Conservation (phyloP, 2,797 vertebrate species). For the Chloroceryle inda region DNA sequence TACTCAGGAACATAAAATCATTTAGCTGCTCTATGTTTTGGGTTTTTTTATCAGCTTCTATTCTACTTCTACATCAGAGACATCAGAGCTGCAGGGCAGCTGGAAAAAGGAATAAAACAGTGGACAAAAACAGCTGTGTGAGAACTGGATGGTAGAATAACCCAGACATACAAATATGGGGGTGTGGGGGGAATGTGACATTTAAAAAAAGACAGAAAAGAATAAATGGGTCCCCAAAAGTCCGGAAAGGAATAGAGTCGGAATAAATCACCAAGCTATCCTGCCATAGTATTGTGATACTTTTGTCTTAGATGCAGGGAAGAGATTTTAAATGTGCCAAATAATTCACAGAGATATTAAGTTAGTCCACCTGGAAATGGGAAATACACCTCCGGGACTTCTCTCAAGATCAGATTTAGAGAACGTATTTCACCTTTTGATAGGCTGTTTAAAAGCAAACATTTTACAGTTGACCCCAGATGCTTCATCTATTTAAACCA, state of each 20-base stretch:
- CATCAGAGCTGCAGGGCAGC: background rate
- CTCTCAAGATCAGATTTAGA: background rate
- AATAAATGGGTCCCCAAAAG: background rate
- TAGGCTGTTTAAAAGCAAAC: background rate
- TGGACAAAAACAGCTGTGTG: background rate
- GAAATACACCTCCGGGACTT: background rate
- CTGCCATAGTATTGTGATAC: background rate
- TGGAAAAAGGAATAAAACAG: background rate
- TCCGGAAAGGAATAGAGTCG: background rate
- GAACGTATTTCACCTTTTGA: background rate
- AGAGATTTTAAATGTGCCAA: background rate
- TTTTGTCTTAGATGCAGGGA: background rate
- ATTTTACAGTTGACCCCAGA: background rate
- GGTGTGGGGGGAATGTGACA: background rate
- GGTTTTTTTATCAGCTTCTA: background rate
- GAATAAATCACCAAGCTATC: background rate
- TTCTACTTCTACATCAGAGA: background rate
- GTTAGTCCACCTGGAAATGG: background rate
- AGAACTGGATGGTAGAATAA: background rate
- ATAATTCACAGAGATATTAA: background rate
- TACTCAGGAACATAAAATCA: background rate
- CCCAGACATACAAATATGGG: background rate
- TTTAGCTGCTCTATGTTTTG: background rate
- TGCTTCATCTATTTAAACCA: background rate
- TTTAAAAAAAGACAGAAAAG: background rate